These are phyloP conservation scores for Tarsius wallacei DNA, from an alignment of 2,797 vertebrate species.

Conservation along the genomic window DNA sequence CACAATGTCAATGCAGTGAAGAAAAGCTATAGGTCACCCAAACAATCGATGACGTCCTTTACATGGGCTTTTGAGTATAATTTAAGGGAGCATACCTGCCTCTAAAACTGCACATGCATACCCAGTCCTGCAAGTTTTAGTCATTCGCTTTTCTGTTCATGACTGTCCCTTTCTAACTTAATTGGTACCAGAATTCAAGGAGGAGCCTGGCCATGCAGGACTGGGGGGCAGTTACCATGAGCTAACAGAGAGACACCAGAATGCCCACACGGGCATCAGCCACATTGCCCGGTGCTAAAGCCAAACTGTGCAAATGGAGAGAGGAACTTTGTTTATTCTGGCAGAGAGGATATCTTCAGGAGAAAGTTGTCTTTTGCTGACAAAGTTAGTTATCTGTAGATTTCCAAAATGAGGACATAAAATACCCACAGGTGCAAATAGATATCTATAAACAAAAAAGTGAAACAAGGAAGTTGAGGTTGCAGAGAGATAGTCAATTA, in stretches of 20 bases:
- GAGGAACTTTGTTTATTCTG: conserved; percentile 31
- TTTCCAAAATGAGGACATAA: conserved; percentile 52
- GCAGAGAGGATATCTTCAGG: conserved; percentile 3
- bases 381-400: conserved; percentile 60
- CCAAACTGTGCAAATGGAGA: background rate
- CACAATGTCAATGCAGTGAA: background rate
- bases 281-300: background rate
- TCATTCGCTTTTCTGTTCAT: background rate
- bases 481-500: background rate
- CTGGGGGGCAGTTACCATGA: background rate
- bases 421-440: conserved; percentile 49
- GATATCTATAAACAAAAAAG: conserved; percentile 19
- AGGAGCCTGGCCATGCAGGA: background rate
- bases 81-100: background rate
- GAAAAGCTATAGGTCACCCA: background rate
- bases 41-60: background rate
- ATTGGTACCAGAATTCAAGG: background rate
- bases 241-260: background rate
- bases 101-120: background rate
- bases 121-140: background rate
- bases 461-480: conserved; percentile 42
- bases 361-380: conserved; percentile 10
- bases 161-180: background rate
- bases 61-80: background rate
- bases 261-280: background rate